A percentile compares a stretch with the other conserved stretches of the same genome.
These are phyloP conservation scores for Thyatira batis DNA, from an alignment of 2,888 invertebrate species.

Conservation along the genomic window DNA sequence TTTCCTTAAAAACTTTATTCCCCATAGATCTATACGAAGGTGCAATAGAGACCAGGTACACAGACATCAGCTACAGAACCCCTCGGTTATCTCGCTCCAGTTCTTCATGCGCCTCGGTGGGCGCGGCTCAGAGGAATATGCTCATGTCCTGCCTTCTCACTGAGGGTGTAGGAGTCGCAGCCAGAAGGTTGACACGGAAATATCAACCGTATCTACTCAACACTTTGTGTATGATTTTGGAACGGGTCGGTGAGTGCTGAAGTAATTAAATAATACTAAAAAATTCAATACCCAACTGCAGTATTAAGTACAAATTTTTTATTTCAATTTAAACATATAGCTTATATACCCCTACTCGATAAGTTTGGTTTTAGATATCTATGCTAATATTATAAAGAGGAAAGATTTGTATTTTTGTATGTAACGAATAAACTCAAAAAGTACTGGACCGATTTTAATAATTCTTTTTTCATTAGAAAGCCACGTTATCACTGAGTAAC, in stretches of 20 bases:
- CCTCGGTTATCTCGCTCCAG: no score
- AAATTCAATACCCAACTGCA: no score
- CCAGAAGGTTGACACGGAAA: slow-evolving; percentile 70
- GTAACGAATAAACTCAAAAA: no score
- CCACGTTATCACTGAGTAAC: no score
- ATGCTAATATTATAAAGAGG: no score
- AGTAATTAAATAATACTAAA: not conserved
- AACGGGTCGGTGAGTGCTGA: slow-evolving; percentile 84
- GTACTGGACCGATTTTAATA: no score
- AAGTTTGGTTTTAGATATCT: no score
- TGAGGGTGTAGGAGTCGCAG: slow-evolving; percentile 87
- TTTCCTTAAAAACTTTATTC: not conserved
- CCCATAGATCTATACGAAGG: slow-evolving; percentile 68
- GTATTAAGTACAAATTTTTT: not conserved
- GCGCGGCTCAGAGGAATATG: slow-evolving; percentile 84
- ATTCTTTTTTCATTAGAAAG: no score
- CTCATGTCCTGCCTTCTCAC: slow-evolving; percentile 85
- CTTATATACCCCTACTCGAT: no score
- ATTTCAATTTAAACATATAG: no score
- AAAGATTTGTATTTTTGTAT: no score
- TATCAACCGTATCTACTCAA: slow-evolving; percentile 85
- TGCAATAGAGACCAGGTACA: slow-evolving; percentile 63
- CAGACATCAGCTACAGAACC: slow-evolving; percentile 56
- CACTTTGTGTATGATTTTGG: slow-evolving; percentile 86
- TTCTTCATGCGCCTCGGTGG: slow-evolving; percentile 47